phyloP scores from a whole-genome alignment of 2,797 vertebrate genomes.

The Acanthiza pusilla region DNA sequence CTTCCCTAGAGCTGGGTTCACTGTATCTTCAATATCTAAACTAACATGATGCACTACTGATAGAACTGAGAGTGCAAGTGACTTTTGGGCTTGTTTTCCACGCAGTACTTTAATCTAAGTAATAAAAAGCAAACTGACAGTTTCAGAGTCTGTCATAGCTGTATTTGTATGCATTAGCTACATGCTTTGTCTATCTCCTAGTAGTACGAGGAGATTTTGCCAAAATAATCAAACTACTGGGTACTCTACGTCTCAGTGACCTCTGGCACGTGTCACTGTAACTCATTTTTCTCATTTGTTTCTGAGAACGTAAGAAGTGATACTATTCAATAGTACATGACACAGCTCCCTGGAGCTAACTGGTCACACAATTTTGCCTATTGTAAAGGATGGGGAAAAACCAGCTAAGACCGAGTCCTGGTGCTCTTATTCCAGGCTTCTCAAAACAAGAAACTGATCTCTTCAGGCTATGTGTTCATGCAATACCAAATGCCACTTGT shows the following conservation, averaged over 20 bases:
- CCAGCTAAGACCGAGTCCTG: not conserved
- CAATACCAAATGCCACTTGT: not conserved
- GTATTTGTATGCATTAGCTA: not conserved
- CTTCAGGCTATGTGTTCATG: not conserved
- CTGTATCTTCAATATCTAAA: not conserved
- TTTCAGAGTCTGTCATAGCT: not conserved
- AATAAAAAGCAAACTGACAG: not conserved
- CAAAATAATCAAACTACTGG: not conserved
- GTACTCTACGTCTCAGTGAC: not conserved
- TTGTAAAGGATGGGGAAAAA: not conserved
- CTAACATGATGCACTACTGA: not conserved
- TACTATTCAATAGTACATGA: not conserved
- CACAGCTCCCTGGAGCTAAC: not conserved
- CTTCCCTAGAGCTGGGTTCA: not conserved
- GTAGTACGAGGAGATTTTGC: not conserved
- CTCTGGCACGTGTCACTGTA: accelerated
- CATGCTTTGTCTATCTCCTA: not conserved
- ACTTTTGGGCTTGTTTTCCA: not conserved
- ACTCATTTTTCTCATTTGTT: not conserved
- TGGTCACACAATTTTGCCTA: not conserved
- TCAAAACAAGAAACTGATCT: not conserved
- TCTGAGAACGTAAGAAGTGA: not conserved
- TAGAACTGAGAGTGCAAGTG: accelerated
- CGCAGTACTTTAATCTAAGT: not conserved
- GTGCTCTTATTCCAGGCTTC: not conserved